Conservation (phyloP, 92 coral and sea anemone species). For the Paragorgia papillata region DNA sequence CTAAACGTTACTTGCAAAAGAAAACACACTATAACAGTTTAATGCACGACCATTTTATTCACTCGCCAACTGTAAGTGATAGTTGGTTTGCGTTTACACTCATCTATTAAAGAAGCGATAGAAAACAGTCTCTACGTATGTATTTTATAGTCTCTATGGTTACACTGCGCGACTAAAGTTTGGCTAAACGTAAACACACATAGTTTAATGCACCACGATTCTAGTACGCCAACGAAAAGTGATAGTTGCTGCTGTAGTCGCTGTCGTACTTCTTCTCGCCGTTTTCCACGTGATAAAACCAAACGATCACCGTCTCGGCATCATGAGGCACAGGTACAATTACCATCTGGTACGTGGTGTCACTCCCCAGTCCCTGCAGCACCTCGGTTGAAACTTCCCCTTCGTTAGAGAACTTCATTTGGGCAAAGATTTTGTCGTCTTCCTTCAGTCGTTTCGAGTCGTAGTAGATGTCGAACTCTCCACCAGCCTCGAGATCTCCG, state of each 20-base stretch:
- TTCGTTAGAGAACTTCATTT: not conserved
- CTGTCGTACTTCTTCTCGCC: not conserved
- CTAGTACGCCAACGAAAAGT: not conserved
- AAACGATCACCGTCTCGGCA: slow-evolving; percentile 21
- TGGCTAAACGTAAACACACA: no score
- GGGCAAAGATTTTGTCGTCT: not conserved
- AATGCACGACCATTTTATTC: no score
- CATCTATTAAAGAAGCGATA: no score
- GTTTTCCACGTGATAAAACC: not conserved
- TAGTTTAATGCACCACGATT: no score
- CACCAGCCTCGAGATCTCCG: slow-evolving; percentile 1
- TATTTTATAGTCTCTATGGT: no score
- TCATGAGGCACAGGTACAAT: not conserved
- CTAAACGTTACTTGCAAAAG: no score
- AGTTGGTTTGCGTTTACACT: no score
- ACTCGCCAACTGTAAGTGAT: no score
- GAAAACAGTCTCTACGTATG: no score
- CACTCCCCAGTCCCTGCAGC: not conserved
- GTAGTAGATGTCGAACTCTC: slow-evolving; percentile 7
- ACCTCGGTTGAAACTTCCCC: not conserved
- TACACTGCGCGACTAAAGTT: no score
- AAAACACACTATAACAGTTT: no score
- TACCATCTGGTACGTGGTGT: no score
- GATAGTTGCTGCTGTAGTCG: slow-evolving; percentile 14
- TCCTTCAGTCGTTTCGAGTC: not conserved